phyloP scores from a whole-genome alignment of 2,888 invertebrate species.

The Macaria notata region DNA sequence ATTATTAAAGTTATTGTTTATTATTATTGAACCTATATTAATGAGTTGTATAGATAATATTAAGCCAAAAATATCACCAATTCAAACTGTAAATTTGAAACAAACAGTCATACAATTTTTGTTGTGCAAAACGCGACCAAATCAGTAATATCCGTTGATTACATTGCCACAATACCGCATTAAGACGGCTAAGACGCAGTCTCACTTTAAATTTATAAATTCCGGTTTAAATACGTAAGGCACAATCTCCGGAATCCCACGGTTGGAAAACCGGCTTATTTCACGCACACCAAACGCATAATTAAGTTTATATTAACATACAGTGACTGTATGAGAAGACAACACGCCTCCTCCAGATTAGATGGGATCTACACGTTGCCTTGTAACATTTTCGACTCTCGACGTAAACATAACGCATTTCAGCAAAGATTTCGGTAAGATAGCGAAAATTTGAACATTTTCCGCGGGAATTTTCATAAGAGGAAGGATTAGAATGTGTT shows the following conservation, averaged over 20 bases:
- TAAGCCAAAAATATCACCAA: too few species aligned
- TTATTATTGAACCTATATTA: too few species aligned
- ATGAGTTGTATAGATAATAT: too few species aligned
- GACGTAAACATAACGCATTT: conserved; percentile 25
- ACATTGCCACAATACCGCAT: conserved; percentile 8
- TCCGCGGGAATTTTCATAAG: conserved; percentile 31
- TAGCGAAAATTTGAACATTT: conserved; percentile 32
- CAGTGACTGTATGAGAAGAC: conserved; percentile 35
- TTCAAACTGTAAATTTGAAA: too few species aligned
- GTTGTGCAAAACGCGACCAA: conserved; percentile 5
- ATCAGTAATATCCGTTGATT: conserved; percentile 26
- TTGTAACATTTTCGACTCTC: conserved; percentile 19
- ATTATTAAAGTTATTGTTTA: too few species aligned
- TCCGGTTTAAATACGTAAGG: conserved; percentile 45
- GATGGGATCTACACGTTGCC: conserved; percentile 44
- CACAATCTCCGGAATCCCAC: conserved; percentile 50
- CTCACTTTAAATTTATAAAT: conserved; percentile 49
- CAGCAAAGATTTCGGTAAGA: conserved; percentile 29
- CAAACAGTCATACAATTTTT: too few species aligned
- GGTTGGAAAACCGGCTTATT: conserved; percentile 54
- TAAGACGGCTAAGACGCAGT: conserved; percentile 29
- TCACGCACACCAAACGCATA: conserved; percentile 70
- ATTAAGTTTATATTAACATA: conserved; percentile 74
- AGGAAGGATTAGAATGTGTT: conserved; percentile 26
- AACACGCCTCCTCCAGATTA: conserved; percentile 49